phyloP scores from a whole-genome alignment of 2,797 vertebrate species.

The Acestrorhynchus altus region DNA sequence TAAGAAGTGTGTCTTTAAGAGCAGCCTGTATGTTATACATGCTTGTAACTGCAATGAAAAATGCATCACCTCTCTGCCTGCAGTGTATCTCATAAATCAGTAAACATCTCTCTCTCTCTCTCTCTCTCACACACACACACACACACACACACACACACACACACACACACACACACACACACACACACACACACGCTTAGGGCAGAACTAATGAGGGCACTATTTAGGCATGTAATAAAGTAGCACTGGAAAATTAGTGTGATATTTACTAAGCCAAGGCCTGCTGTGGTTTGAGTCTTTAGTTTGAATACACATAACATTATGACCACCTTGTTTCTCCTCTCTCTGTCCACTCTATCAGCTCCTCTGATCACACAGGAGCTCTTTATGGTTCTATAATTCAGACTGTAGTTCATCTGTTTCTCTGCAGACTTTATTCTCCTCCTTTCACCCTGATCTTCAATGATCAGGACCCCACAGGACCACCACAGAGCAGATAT shows the following conservation, averaged over 20 bases:
- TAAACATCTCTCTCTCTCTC: constrained; percentile 36
- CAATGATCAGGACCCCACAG: too few species aligned
- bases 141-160: background rate
- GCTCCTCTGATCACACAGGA: too few species aligned
- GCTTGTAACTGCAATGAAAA: constrained; percentile 45
- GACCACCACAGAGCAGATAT: too few species aligned
- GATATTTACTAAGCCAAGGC: too few species aligned
- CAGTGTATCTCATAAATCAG: constrained; percentile 56
- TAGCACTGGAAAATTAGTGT: background rate
- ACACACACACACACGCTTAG: background rate
- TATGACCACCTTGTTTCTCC: too few species aligned
- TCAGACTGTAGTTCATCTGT: too few species aligned
- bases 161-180: background rate
- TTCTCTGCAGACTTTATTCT: too few species aligned
- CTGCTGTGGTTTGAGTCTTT: too few species aligned
- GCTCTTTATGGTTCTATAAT: too few species aligned
- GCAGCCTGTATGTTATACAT: constrained; percentile 16
- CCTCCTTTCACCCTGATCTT: too few species aligned
- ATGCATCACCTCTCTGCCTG: constrained; percentile 47
- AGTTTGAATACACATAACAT: too few species aligned
- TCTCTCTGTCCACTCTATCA: too few species aligned
- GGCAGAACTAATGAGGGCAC: background rate
- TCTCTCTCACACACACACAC: background rate
- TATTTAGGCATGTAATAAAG: background rate
- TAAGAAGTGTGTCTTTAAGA: constrained; percentile 34